A percentile compares a stretch with the other conserved stretches of the same genome.
phyloP scores from a whole-genome alignment of 1,140 invertebrate genomes.

The Bacillus rossius region DNA sequence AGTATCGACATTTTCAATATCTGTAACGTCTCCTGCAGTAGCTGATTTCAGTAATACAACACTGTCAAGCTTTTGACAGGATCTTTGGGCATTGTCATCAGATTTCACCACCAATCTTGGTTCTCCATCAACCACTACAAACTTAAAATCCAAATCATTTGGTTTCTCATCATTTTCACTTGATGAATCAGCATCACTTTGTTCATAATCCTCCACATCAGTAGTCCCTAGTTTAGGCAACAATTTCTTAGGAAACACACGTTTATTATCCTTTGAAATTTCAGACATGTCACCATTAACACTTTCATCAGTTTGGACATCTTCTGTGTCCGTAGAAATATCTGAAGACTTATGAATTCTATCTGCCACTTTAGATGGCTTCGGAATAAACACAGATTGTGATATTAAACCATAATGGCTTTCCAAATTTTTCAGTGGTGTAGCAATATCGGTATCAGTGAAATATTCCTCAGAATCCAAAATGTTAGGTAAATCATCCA shows the following conservation, averaged over 20 bases:
- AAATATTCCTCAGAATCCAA: neutral
- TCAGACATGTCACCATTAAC: too few relatives aligned
- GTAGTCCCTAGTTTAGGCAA: neutral
- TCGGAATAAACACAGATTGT: slow-evolving; percentile 27
- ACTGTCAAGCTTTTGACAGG: slow-evolving; percentile 5
- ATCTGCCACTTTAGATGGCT: too few relatives aligned
- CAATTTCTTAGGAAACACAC: neutral
- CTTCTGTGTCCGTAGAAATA: too few relatives aligned
- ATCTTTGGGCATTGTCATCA: neutral
- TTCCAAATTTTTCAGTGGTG: neutral
- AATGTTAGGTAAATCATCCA: neutral
- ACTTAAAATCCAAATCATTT: slow-evolving; percentile 15
- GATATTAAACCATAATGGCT: neutral
- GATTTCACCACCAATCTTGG: slow-evolving; percentile 15
- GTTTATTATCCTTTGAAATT: too few relatives aligned
- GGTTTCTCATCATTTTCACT: neutral
- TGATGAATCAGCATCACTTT: slow-evolving; percentile 16
- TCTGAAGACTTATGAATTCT: too few relatives aligned
- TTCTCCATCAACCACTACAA: slow-evolving; percentile 19
- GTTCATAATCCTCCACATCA: slow-evolving; percentile 23
- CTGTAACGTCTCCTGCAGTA: slow-evolving; percentile 19
- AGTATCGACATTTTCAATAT: slow-evolving; percentile 18
- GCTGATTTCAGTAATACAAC: slow-evolving; percentile 1
- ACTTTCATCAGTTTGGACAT: too few relatives aligned
- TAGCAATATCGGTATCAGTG: neutral